Conservation (phyloP, 1,140 invertebrate species). For the Zaprionus camerounensis region DNA sequence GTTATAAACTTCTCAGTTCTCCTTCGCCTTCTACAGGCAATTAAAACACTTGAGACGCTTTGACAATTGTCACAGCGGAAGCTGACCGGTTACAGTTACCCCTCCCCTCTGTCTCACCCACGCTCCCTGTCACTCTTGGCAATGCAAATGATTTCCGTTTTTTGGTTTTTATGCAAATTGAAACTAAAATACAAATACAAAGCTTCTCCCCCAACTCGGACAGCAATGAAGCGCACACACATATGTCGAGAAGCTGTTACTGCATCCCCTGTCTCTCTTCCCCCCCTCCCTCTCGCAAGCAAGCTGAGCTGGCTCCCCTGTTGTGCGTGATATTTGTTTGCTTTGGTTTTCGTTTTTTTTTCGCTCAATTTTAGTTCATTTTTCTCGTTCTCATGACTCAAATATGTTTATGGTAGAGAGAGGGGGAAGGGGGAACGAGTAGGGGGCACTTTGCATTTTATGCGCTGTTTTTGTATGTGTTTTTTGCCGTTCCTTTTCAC, state of each 20-base stretch:
- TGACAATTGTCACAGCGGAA: constrained; percentile 33
- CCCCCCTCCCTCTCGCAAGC: background rate
- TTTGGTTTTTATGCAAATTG: constrained; percentile 40
- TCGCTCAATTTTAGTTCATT: constrained; percentile 29
- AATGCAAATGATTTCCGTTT: constrained; percentile 50
- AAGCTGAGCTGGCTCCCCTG: background rate
- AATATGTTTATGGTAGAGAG: constrained; percentile 25
- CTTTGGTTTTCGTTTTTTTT: constrained; percentile 11
- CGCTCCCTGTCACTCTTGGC: background rate
- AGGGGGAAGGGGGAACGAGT: constrained; percentile 1
- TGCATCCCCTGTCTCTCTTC: background rate
- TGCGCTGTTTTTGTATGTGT: constrained; percentile 9
- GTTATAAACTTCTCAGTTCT: background rate
- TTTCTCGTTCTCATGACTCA: constrained; percentile 40
- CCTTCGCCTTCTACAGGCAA: constrained; percentile 6
- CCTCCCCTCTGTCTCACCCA: background rate
- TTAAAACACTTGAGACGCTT: constrained; percentile 45
- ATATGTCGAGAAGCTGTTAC: background rate
- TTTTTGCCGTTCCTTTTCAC: background rate
- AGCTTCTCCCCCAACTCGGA: constrained; percentile 12
- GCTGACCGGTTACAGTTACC: constrained; percentile 9
- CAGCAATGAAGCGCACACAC: constrained; percentile 20
- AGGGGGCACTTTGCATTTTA: constrained; percentile 31
- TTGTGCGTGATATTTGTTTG: constrained; percentile 40
- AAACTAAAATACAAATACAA: constrained; percentile 28